These are phyloP conservation scores for Gymnoscelis rufifasciata DNA, from an alignment of 2,888 invertebrate genomes.

Conservation along the genomic window DNA sequence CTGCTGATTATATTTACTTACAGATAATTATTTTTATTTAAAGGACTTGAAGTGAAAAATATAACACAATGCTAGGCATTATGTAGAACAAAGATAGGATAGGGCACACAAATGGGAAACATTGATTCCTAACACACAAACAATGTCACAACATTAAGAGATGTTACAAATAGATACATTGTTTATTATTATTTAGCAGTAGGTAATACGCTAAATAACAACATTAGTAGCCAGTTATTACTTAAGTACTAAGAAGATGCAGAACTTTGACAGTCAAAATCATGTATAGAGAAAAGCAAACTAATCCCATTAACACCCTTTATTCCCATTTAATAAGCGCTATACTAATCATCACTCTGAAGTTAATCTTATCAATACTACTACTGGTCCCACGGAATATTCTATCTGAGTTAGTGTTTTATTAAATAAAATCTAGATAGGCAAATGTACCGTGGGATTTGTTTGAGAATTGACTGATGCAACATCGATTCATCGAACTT, in stretches of 20 bases:
- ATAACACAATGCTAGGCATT: background rate
- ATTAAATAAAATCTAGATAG: constrained; percentile 33
- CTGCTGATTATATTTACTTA: too few species aligned
- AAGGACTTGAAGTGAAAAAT: background rate
- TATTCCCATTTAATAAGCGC: background rate
- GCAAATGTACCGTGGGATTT: constrained; percentile 33
- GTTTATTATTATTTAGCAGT: constrained; percentile 6
- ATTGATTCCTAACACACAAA: constrained; percentile 14
- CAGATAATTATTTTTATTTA: too few species aligned
- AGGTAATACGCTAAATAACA: too few species aligned
- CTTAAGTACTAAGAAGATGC: constrained; percentile 2
- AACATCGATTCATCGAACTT: constrained; percentile 20
- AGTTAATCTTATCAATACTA: constrained; percentile 40
- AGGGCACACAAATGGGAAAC: constrained; percentile 11
- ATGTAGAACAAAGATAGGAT: background rate
- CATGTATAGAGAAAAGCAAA: constrained; percentile 3
- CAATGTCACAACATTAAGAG: constrained; percentile 15
- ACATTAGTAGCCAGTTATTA: background rate
- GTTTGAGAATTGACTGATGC: constrained; percentile 27
- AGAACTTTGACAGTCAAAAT: too few species aligned
- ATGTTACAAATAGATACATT: constrained; percentile 12
- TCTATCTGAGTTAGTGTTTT: constrained; percentile 49
- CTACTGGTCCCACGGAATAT: constrained; percentile 58
- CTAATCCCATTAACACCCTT: constrained; percentile 9
- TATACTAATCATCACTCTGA: constrained; percentile 12